Percentiles rank a stretch among this genome's conserved stretches.
phyloP scores from a whole-genome alignment of 1,140 invertebrate genomes.

The Onthophagus taurus region DNA sequence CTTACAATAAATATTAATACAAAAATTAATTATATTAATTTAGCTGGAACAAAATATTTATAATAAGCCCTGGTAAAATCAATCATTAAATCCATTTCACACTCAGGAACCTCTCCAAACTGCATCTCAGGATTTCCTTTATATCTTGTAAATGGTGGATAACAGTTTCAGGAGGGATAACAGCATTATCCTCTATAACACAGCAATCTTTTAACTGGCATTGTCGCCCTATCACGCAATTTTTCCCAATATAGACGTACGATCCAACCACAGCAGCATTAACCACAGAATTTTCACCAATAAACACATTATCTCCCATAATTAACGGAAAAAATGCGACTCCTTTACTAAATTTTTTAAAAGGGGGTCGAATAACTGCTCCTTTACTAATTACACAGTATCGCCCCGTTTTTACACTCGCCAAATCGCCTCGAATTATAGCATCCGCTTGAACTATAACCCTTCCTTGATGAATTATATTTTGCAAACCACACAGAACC shows the following conservation, averaged over 20 bases:
- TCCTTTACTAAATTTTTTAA: slow-evolving; percentile 97
- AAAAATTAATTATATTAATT: slow-evolving; percentile 23
- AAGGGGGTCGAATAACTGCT: slow-evolving; percentile 92
- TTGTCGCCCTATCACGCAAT: slow-evolving; percentile 93
- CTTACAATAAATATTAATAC: too few species aligned
- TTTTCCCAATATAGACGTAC: slow-evolving; percentile 97
- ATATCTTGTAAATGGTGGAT: slow-evolving; percentile 93
- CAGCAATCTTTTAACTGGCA: slow-evolving; percentile 96
- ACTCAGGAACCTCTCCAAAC: slow-evolving; percentile 79
- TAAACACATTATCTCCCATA: slow-evolving; percentile 96
- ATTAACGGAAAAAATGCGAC: slow-evolving; percentile 93
- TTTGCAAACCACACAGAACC: slow-evolving; percentile 94
- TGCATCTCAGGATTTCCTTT: slow-evolving; percentile 77
- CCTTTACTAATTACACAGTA: slow-evolving; percentile 92
- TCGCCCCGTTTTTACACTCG: slow-evolving; percentile 89
- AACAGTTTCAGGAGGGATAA: slow-evolving; percentile 94
- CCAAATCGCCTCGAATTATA: slow-evolving; percentile 93
- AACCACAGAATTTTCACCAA: slow-evolving; percentile 90
- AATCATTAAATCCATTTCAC: slow-evolving; percentile 86
- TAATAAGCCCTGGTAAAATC: slow-evolving; percentile 95
- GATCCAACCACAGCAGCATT: slow-evolving; percentile 93
- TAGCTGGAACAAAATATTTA: slow-evolving; percentile 78
- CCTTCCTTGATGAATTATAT: slow-evolving; percentile 96
- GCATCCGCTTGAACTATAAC: slow-evolving; percentile 97
- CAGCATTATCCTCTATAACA: slow-evolving; percentile 89